Evolutionary conservation across 1,140 invertebrate species (phyloP).

Genomic region (Brachionus rotundiformis): DNA sequence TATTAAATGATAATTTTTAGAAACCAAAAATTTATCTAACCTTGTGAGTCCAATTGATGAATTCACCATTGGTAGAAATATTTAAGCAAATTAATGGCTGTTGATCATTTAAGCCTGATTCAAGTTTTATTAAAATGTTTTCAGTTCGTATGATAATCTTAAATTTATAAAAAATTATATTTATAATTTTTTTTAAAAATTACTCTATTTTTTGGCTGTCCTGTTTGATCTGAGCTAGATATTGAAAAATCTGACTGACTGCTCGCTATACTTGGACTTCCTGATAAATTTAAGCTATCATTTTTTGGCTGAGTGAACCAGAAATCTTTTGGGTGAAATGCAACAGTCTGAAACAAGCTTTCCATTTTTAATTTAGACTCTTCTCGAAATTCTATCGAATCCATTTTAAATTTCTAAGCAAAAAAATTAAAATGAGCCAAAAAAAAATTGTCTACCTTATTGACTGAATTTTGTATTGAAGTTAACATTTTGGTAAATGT

Average conservation of each 20-base stretch:
- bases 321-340: conserved; percentile 17
- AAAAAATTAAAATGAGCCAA: not conserved
- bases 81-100: conserved; percentile 36
- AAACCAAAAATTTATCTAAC: not conserved
- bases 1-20: too few species aligned
- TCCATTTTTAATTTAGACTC: not conserved
- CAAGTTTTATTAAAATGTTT: conserved; percentile 44
- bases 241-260: not conserved
- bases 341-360: conserved; percentile 23
- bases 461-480: conserved; percentile 19
- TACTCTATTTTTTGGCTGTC: not conserved
- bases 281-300: not conserved
- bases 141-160: conserved; percentile 9
- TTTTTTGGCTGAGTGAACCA: conserved; percentile 34
- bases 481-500: conserved; percentile 9
- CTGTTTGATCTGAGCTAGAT: not conserved
- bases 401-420: not conserved
- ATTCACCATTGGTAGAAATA: not conserved
- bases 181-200: not conserved
- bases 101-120: conserved; percentile 30
- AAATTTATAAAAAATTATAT: not conserved
- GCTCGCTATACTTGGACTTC: not conserved
- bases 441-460: not conserved
- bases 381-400: not conserved
- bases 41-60: conserved; percentile 25